Percentiles rank a stretch among this genome's conserved stretches.
Evolutionary conservation across 1,140 invertebrate species (phyloP).

Genomic region (Carcinoscorpius rotundicauda): DNA sequence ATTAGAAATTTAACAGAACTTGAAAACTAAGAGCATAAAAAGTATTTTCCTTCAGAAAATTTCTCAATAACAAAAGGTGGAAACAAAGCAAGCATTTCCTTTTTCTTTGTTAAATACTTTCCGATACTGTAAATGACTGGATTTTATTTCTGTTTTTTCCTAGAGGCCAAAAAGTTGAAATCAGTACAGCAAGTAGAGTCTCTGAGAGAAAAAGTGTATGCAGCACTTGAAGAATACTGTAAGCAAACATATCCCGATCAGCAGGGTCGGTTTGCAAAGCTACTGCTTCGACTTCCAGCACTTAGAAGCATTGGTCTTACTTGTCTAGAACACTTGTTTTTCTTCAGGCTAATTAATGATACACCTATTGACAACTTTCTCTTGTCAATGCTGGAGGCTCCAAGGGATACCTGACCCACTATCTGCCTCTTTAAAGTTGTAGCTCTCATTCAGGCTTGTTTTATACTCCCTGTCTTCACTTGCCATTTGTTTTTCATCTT

Average conservation of each 20-base stretch:
- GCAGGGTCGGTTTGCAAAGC: constrained; percentile 84
- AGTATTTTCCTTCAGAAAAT: too few relatives aligned
- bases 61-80: too few relatives aligned
- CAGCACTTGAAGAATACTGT: constrained; percentile 87
- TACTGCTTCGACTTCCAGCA: constrained; percentile 81
- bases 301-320: constrained; percentile 90
- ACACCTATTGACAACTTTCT: constrained; percentile 39
- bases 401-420: constrained; percentile 6
- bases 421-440: too few relatives aligned
- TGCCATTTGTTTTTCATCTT: too few relatives aligned
- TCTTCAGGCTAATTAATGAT: constrained; percentile 68
- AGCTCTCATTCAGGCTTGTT: too few relatives aligned
- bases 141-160: constrained; percentile 24
- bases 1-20: too few relatives aligned
- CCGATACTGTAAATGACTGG: too few relatives aligned
- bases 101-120: too few relatives aligned
- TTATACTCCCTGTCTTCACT: too few relatives aligned
- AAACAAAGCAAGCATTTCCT: too few relatives aligned
- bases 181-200: constrained; percentile 68
- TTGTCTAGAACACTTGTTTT: constrained; percentile 89
- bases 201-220: constrained; percentile 86
- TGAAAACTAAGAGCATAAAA: too few relatives aligned
- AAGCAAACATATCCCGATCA: constrained; percentile 73
- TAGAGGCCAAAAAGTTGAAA: constrained; percentile 77
- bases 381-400: constrained; percentile 49